Conservation (phyloP, 37 sponge, comb jelly and placozoan genomes). For the Theonella swinhoei region DNA sequence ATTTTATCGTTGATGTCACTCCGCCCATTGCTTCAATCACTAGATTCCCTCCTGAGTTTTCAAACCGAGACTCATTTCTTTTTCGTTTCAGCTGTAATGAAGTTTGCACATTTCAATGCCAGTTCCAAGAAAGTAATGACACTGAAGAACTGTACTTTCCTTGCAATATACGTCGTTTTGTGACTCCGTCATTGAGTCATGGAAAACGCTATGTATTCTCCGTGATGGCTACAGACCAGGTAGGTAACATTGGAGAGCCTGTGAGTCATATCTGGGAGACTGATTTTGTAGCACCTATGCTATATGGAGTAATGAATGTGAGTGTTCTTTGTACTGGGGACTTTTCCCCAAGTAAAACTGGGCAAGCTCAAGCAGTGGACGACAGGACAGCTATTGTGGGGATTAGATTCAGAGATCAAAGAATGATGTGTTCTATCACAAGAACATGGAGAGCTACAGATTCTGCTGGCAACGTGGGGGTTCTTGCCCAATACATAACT, state of each 20-base stretch:
- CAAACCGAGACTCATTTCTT: neutral
- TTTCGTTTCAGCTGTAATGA: slow-evolving; percentile 31
- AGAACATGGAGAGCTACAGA: slow-evolving; percentile 40
- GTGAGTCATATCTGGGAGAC: slow-evolving; percentile 22
- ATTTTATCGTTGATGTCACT: slow-evolving; percentile 16
- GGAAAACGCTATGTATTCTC: neutral
- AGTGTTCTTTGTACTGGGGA: slow-evolving; percentile 24
- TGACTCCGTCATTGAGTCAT: slow-evolving; percentile 3
- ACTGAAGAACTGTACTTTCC: neutral
- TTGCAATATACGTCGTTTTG: slow-evolving; percentile 7
- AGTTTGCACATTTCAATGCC: slow-evolving; percentile 12
- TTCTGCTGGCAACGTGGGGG: slow-evolving; percentile 31
- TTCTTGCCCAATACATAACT: neutral
- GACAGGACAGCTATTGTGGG: neutral
- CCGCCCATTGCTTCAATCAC: slow-evolving; percentile 11
- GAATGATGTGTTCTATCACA: slow-evolving; percentile 3
- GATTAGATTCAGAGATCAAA: slow-evolving; percentile 2
- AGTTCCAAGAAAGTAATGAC: neutral
- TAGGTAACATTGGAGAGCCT: slow-evolving; percentile 21
- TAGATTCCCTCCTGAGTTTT: neutral
- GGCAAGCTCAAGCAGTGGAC: slow-evolving; percentile 16
- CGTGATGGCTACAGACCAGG: slow-evolving; percentile 28
- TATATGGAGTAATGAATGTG: neutral
- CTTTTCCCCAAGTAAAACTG: neutral
- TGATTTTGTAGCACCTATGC: slow-evolving; percentile 12